Evolutionary conservation across 2,888 invertebrate species (phyloP), one percentile per base, ranked within the genome.

Genomic region (Epinotia brunnichana): DNA sequence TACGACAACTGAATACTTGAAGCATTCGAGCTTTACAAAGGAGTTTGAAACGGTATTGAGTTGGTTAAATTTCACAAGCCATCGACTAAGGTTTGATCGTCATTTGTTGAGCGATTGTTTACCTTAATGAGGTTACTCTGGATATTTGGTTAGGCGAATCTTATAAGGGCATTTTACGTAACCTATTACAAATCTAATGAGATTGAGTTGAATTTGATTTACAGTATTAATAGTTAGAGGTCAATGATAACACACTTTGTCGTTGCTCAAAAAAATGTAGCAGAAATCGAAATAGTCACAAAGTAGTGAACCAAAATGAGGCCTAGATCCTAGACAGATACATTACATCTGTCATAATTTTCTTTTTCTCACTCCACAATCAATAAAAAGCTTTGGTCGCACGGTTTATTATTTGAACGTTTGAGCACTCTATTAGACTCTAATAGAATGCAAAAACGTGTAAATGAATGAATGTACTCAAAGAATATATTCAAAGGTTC

Each of bases 1-100:
- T 59, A 60, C 64, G 41, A 66, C 60, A 60, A n/a, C 41, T 39
- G 66, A 60, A 71, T 67, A 71, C 60, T 53, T 66, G 39, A 61
- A 48, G 41, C 29, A 35, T 24, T 51, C 41, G 53, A 59, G 59
- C 53, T 48, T 56, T 19, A 19, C 63, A 63, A 53, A 64, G n/a
- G 57, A 64, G 51, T 59, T 70, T 69, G 41, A 41, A 41, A 66
- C 21, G 54, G n/a, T 56, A 41, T 66, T 56, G 56, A 56, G 66
- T 66, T 41, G 66, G n/a, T 19, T 41, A 63, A 51, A 63, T 64
- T 41, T 66, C 41, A 21, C 15, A 54, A 66, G 54, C 66, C 54
- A 66, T 66, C 66, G 39, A 3, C 29, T 63, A 53, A 53, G 63
- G 54, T 39, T 66, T 54, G 64, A 39, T 66, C 54, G 54, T 35